phyloP scores from a whole-genome alignment of 2,888 invertebrate genomes.

The Caenorhabditis sinica region DNA sequence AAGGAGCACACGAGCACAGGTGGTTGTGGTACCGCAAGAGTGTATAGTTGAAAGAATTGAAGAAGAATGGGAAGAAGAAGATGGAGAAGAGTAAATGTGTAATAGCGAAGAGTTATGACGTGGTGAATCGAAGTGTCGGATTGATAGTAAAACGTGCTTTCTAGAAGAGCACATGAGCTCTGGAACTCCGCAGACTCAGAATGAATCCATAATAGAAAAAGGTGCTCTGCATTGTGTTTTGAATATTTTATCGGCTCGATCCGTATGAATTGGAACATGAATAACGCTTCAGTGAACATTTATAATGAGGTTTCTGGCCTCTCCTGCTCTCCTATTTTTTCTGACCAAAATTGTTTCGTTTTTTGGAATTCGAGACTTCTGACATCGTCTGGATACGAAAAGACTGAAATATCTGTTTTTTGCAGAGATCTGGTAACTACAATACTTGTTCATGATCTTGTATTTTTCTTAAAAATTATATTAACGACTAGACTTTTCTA shows the following conservation, averaged over 20 bases:
- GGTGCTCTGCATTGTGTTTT: background rate
- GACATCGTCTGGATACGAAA: too few species aligned
- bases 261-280: constrained; percentile 4
- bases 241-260: background rate
- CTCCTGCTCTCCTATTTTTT: background rate
- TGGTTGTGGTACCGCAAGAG: constrained; percentile 20
- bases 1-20: constrained; percentile 10
- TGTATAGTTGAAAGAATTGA: constrained; percentile 15
- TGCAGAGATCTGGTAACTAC: too few species aligned
- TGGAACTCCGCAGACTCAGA: background rate
- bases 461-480: too few species aligned
- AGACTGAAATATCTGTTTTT: too few species aligned
- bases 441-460: too few species aligned
- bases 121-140: background rate
- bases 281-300: constrained; percentile 25
- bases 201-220: background rate
- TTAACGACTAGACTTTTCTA: too few species aligned
- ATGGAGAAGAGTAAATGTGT: background rate
- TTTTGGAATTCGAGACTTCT: background rate
- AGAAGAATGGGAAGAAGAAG: background rate
- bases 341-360: background rate
- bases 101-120: constrained; percentile 23
- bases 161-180: background rate
- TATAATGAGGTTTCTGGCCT: constrained; percentile 8
- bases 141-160: background rate